A percentile compares a stretch with the other conserved stretches of the same genome.
These are phyloP conservation scores for Thamnaconus septentrionalis DNA, from an alignment of 2,113 vertebrate genomes.

Conservation along the genomic window DNA sequence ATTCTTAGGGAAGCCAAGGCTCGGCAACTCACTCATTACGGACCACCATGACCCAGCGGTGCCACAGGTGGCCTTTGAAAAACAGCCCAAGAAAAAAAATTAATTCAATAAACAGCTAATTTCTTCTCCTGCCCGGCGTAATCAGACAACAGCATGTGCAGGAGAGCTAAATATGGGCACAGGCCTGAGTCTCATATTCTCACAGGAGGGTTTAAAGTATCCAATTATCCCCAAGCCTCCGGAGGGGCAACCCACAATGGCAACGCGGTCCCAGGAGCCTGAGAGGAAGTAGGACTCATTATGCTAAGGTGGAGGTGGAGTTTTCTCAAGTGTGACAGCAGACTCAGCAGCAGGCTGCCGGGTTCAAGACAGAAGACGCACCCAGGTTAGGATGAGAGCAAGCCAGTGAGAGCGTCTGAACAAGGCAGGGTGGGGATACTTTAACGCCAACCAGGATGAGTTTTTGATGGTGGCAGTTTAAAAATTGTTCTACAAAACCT, in stretches of 20 bases:
- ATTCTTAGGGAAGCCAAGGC: no score
- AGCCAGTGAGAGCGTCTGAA: no score
- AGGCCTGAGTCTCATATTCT: conserved; percentile 49
- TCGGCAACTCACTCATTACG: conserved; percentile 26
- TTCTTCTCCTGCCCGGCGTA: conserved; percentile 36
- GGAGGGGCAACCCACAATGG: conserved; percentile 54
- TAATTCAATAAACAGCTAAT: conserved; percentile 49
- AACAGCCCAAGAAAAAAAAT: conserved; percentile 52
- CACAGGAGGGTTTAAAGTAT: conserved; percentile 64
- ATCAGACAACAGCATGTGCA: conserved; percentile 37
- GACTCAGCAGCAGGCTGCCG: conserved; percentile 17
- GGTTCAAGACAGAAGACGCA: background rate
- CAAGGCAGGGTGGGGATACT: no score
- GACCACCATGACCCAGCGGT: conserved; percentile 21
- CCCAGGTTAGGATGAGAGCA: no score
- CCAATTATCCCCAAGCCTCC: conserved; percentile 71
- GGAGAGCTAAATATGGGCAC: conserved; percentile 59
- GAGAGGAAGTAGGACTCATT: conserved; percentile 75
- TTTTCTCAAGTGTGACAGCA: conserved; percentile 21
- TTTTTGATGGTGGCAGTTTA: background rate
- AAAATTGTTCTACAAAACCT: no score
- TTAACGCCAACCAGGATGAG: no score
- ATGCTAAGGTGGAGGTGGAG: conserved; percentile 45
- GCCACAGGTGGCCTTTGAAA: conserved; percentile 52
- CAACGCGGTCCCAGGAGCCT: conserved; percentile 47